A percentile compares a stretch with the other conserved stretches of the same genome.
These are phyloP conservation scores for Pseudochromis fuscus DNA, from an alignment of 2,797 vertebrate genomes.

Conservation along the genomic window DNA sequence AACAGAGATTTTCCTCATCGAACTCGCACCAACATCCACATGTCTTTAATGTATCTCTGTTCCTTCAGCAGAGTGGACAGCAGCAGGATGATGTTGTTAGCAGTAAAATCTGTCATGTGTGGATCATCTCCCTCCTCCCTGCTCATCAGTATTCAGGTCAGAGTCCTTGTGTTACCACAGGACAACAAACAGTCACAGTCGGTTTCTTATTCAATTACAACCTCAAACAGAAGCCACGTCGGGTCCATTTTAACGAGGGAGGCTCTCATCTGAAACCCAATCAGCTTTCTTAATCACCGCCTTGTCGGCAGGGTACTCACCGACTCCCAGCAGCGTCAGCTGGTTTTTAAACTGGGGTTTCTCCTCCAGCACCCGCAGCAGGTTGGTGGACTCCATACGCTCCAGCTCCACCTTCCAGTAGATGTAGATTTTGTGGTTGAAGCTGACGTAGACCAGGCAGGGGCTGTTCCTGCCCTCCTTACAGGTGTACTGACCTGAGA, in stretches of 20 bases:
- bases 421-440: conserved; percentile 96
- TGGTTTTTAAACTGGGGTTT: conserved; percentile 85
- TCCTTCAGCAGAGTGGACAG: conserved; percentile 1
- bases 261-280: neutral
- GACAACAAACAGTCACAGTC: conserved; percentile 20
- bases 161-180: conserved; percentile 1
- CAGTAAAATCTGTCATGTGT: conserved; percentile 19
- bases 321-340: conserved; percentile 86
- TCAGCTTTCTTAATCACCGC: neutral
- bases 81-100: conserved; percentile 13
- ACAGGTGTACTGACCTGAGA: conserved; percentile 93
- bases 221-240: conserved; percentile 3
- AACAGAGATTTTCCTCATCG: too few species aligned
- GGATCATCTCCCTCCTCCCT: conserved; percentile 12
- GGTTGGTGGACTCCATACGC: conserved; percentile 96
- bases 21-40: too few species aligned
- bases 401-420: conserved; percentile 97
- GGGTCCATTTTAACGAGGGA: conserved; percentile 5
- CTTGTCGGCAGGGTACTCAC: conserved; percentile 80
- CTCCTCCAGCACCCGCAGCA: conserved; percentile 90
- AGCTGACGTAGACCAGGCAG: conserved; percentile 96
- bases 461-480: conserved; percentile 94
- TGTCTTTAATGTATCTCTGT: neutral
- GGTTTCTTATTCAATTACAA: conserved; percentile 23
- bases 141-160: conserved; percentile 46